Evolutionary conservation across 2,888 invertebrate genomes (phyloP).

Genomic region (Volucella zonaria): DNA sequence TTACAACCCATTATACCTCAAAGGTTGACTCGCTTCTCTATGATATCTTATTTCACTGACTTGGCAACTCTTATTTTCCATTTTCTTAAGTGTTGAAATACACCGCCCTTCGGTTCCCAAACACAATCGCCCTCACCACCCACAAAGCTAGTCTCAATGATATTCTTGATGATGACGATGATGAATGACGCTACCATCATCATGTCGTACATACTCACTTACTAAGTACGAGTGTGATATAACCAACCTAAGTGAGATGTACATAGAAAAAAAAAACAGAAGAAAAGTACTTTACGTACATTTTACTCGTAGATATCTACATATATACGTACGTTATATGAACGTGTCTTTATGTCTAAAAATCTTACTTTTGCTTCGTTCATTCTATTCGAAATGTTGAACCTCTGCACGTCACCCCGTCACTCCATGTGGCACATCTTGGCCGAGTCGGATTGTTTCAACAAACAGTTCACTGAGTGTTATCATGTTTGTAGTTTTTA

Average conservation of each 20-base stretch:
- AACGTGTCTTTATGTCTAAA: not conserved
- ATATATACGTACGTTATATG: not conserved
- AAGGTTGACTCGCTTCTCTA: slow-evolving; percentile 47
- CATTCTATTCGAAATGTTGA: slow-evolving; percentile 43
- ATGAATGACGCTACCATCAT: slow-evolving; percentile 51
- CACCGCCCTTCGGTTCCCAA: slow-evolving; percentile 18
- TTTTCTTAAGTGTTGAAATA: slow-evolving; percentile 48
- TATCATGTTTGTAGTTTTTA: slow-evolving; percentile 72
- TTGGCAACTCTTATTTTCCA: slow-evolving; percentile 64
- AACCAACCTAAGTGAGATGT: slow-evolving; percentile 52
- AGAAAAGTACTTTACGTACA: slow-evolving; percentile 18
- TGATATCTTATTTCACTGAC: slow-evolving; percentile 33
- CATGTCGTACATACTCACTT: slow-evolving; percentile 10
- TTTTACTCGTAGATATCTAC: slow-evolving; percentile 19
- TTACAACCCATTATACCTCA: slow-evolving; percentile 3
- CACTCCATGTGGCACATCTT: slow-evolving; percentile 55
- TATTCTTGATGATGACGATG: slow-evolving; percentile 55
- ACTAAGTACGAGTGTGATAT: slow-evolving; percentile 6
- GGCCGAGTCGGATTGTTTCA: slow-evolving; percentile 63
- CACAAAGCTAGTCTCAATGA: slow-evolving; percentile 22
- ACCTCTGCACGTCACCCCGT: slow-evolving; percentile 53
- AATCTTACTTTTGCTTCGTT: slow-evolving; percentile 25
- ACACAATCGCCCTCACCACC: slow-evolving; percentile 20
- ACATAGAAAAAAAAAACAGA: slow-evolving; percentile 37
- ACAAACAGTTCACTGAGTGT: slow-evolving; percentile 69